Base-by-base conservation (phyloP, 1,140 invertebrate genomes). In the Drosophila watanabei region DNA sequence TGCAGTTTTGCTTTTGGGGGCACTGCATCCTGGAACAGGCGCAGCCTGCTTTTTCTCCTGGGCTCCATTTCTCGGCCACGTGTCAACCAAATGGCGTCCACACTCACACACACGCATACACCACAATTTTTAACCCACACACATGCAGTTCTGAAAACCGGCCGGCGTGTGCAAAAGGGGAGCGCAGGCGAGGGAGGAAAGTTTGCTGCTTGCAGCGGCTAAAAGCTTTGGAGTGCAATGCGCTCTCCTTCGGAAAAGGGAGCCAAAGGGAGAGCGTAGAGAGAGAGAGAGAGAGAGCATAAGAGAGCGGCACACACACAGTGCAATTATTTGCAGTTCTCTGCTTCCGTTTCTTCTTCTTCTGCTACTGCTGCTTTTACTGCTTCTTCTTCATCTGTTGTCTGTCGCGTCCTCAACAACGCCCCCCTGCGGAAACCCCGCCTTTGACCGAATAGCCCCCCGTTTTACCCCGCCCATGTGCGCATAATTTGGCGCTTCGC, bases 401-500 rank as follows among this genome's bases (percentile, higher is more conserved):
- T 69, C 79, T 79, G 80, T 54, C 63, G 51, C 59, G 45, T 87
- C 41, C 71, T 79, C 66, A 71, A 56, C 62, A 70, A 46, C n/a
- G 30, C 14, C 60, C 32, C 41, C 41, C 20, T 35, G 14, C 11
- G 9, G 13, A 18, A 16, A 24, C 60, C 41, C 30, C 39, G 20
- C 58, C 18, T 58, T 37, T 33, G 16, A 54, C 52, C 46, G 14
- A 58, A 39, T 24, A 11, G n/a, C 37, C 52, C 54, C 18, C 51
- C 24, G 46, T 18, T 66, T 35, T 41, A 51, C 64, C 57, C 79
- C 48, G 43, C 54, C 75, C 82, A 90, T 89, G 86, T 73, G 86
- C 83, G 86, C 82, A 89, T 86, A 89, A 90, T 89, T 89, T 89
- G 86, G 86, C 86, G 87, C 86, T 89, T 86, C 79, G 86, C 86